Evolutionary conservation across 2,888 invertebrate genomes (phyloP).

Genomic region (Leucania comma): DNA sequence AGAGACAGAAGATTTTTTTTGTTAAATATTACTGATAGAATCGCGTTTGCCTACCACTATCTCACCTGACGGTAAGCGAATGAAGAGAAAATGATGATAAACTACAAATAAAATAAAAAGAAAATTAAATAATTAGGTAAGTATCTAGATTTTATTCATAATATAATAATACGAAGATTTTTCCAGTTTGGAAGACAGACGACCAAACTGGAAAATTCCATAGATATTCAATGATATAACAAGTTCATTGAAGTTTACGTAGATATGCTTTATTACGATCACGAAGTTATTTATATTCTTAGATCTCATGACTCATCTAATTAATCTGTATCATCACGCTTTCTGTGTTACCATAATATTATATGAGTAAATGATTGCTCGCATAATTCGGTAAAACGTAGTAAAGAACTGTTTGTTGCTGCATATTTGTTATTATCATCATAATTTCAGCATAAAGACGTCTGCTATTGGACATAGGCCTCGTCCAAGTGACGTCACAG

Average conservation of each 20-base stretch:
- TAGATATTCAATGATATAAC: not conserved
- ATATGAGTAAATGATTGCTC: no score
- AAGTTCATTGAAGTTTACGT: not conserved
- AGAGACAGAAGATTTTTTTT: not conserved
- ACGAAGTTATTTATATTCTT: slow-evolving; percentile 1
- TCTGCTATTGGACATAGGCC: no score
- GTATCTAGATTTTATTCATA: not conserved
- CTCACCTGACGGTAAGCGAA: no score
- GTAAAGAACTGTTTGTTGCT: no score
- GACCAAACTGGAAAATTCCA: slow-evolving; percentile 8
- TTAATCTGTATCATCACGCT: not conserved
- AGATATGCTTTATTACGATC: not conserved
- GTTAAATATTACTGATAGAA: no score
- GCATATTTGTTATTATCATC: no score
- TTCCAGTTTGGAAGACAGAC: no score
- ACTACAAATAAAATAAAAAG: not conserved
- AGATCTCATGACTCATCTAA: not conserved
- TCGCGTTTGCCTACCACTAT: no score
- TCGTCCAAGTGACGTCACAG: no score
- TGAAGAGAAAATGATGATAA: not conserved
- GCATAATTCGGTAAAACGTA: no score
- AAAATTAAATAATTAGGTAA: not conserved
- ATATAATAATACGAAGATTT: not conserved
- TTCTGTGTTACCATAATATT: not conserved
- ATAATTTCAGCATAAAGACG: no score